phyloP scores from a whole-genome alignment of 2,113 vertebrate genomes.

The Myiopsitta monachus region DNA sequence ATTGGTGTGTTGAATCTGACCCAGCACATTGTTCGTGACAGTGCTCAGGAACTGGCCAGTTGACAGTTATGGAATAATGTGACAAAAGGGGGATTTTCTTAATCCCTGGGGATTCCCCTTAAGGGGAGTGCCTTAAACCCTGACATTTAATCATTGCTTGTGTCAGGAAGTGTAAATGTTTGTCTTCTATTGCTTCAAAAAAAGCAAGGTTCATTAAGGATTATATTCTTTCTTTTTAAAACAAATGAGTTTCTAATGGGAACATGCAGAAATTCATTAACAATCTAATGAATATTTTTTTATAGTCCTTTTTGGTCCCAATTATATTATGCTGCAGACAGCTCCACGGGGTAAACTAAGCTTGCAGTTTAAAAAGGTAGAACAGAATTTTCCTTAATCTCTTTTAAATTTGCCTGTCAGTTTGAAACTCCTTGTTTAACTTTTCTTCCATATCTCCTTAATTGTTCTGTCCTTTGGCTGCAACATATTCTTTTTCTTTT shows the following conservation, averaged over 20 bases:
- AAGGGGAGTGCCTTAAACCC: not conserved
- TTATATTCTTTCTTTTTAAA: conserved; percentile 11
- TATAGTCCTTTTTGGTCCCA: not conserved
- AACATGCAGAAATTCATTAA: conserved; percentile 35
- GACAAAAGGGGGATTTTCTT: conserved; percentile 35
- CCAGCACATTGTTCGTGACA: not conserved
- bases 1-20: not conserved
- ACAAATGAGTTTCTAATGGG: conserved; percentile 33
- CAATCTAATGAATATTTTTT: conserved; percentile 15
- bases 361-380: conserved; percentile 3
- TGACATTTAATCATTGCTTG: conserved; percentile 32
- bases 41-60: not conserved
- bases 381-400: conserved; percentile 1
- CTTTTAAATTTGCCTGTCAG: not conserved
- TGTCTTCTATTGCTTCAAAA: conserved; percentile 12
- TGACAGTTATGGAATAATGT: not conserved
- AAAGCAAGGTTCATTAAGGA: conserved; percentile 25
- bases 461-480: not conserved
- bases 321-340: not conserved
- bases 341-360: not conserved
- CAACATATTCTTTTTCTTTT: not conserved
- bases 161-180: conserved; percentile 31
- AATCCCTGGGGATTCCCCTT: conserved; percentile 24
- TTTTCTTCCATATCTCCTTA: not conserved
- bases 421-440: not conserved